These are phyloP conservation scores for Vesta saturnalis DNA, from an alignment of 2,888 invertebrate species.

Conservation along the genomic window DNA sequence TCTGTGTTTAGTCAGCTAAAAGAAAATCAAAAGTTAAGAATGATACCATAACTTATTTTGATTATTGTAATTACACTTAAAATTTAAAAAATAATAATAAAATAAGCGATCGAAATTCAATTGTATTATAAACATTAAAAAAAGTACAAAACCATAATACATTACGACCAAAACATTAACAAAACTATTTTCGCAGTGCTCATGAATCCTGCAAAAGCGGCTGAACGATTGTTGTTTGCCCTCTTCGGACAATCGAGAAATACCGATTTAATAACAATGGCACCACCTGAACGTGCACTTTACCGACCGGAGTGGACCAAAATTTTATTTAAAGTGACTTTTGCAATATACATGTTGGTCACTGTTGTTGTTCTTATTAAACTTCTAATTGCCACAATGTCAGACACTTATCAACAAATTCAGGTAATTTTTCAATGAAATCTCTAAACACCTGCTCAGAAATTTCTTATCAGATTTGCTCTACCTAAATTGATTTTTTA, in stretches of 20 bases:
- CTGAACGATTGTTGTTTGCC: constrained; percentile 98
- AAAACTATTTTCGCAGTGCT: constrained; percentile 69
- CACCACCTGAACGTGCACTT: constrained; percentile 65
- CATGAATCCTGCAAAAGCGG: constrained; percentile 90
- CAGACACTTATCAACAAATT: constrained; percentile 98
- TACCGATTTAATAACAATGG: constrained; percentile 70
- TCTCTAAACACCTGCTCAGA: no score
- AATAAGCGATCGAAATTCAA: no score
- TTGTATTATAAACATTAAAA: no score
- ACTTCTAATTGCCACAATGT: constrained; percentile 99
- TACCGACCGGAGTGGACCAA: constrained; percentile 86
- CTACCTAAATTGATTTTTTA: no score
- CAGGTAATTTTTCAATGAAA: constrained; percentile 53
- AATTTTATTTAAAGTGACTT: constrained; percentile 88
- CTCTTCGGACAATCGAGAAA: constrained; percentile 94
- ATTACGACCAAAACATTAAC: background rate
- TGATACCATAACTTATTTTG: no score
- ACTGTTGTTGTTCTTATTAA: constrained; percentile 98
- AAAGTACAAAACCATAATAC: background rate
- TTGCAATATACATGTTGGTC: constrained; percentile 98
- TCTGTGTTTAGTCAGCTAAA: no score
- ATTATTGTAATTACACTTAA: no score
- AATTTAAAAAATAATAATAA: no score
- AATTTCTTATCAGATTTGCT: no score
- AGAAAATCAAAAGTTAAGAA: no score